phyloP scores from a whole-genome alignment of 1,140 invertebrate genomes.

The Pseudoatta argentina region DNA sequence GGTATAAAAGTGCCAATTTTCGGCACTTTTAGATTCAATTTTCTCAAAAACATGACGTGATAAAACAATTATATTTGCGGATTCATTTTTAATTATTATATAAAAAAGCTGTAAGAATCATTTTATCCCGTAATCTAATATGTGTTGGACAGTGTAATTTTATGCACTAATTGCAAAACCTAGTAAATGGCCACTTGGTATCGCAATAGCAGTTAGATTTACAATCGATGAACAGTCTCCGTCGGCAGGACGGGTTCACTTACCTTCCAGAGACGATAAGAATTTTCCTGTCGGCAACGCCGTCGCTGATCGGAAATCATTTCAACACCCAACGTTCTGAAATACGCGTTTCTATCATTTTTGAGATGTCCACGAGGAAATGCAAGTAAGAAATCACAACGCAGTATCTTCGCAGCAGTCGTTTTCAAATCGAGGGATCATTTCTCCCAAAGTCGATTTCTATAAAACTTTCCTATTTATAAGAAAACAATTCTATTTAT shows the following conservation, averaged over 20 bases:
- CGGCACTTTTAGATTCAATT: no score
- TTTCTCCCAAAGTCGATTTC: constrained; percentile 3
- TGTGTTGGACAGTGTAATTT: neutral
- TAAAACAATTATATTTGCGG: no score
- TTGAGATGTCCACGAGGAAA: constrained; percentile 29
- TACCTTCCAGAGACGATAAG: constrained; percentile 43
- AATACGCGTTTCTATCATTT: constrained; percentile 42
- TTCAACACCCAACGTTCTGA: neutral
- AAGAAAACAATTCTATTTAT: neutral
- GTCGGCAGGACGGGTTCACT: constrained; percentile 26
- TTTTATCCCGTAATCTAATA: no score
- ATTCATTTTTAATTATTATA: no score
- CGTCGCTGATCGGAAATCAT: constrained; percentile 43
- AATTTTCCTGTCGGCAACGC: constrained; percentile 42
- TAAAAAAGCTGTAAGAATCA: no score
- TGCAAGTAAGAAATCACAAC: constrained; percentile 11
- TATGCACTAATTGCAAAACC: neutral
- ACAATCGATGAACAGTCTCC: constrained; percentile 36
- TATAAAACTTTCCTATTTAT: neutral
- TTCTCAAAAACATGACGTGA: no score
- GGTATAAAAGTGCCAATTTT: no score
- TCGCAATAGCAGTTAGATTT: constrained; percentile 27
- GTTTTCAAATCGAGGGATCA: neutral
- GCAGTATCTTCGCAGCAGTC: neutral
- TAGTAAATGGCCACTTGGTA: neutral